Evolutionary conservation across 2,113 vertebrate genomes (phyloP), one percentile per base, ranked within the genome.

Genomic region (Cricetomys ansorgei): DNA sequence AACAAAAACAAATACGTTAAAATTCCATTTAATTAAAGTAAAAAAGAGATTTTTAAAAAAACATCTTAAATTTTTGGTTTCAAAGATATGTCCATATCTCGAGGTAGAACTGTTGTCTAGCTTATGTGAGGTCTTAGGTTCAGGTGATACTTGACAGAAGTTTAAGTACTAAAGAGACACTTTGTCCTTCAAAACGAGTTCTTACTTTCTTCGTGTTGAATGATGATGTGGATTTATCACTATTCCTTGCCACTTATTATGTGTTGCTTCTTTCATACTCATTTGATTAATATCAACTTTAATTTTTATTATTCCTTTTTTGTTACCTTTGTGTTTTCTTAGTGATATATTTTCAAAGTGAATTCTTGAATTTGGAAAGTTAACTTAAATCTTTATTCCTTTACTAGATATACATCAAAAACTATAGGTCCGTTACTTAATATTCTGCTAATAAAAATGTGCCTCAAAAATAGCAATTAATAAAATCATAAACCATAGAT

Each of bases 1-100:
- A 83, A 55, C 0, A 67, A 88, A 76, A 87, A 43, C 12, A 91
- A 79, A 69, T 16, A 45, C 40, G 45, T 67, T 81, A 69, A 50
- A 86, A 69, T 85, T 64, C 59, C 69, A 90, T 92, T 87, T 50
- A 87, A 65, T 27, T 95, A n/a, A 76, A 70, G 15, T 43, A 59
- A 19, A 23, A 67, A 10, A 84, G 13, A 87, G 29, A 40, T 59
- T 21, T 77, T 75, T 77, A 25, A 27, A 43, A 73, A 88, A 83
- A 55, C 80, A 81, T 43, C 29, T 43, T 59, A 73, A 59, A 34
- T 5, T 73, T 89, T 73, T 57, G 70, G 79, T 88, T 86, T 75
- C 88, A 94, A 88, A 83, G 81, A 84, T 23, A 2, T 43, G 62
- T 70, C 37, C 19, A 94, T 43, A 31, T 37, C 43, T 62, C n/a